Conservation (phyloP, 2,113 vertebrate genomes). For the Pseudorhombus dupliciocellatus region DNA sequence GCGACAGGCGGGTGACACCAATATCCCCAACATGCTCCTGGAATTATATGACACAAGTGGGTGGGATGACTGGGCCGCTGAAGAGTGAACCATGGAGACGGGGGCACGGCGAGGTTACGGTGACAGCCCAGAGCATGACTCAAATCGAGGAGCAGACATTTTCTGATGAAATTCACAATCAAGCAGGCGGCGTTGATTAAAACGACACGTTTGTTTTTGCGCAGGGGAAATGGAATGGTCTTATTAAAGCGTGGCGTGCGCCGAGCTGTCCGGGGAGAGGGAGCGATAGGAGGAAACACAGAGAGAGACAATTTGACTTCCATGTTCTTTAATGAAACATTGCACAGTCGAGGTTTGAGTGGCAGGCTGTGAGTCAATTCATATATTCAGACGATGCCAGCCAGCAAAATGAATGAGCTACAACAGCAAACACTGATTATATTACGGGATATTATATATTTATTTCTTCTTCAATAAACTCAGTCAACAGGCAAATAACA, state of each 20-base stretch:
- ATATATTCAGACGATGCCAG: constrained; percentile 25
- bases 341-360: constrained; percentile 34
- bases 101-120: constrained; percentile 56
- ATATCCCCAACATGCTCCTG: constrained; percentile 14
- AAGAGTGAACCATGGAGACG: constrained; percentile 31
- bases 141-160: constrained; percentile 37
- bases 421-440: constrained; percentile 3
- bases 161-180: constrained; percentile 35
- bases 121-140: constrained; percentile 40
- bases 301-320: constrained; percentile 43
- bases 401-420: constrained; percentile 8
- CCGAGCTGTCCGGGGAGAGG: constrained; percentile 38
- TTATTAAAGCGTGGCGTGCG: constrained; percentile 60
- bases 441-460: not conserved
- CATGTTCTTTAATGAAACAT: constrained; percentile 50
- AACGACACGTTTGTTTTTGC: constrained; percentile 51
- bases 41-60: constrained; percentile 31
- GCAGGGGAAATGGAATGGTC: constrained; percentile 60
- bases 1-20: constrained; percentile 29
- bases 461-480: constrained; percentile 18
- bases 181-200: constrained; percentile 59
- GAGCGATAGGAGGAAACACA: constrained; percentile 11
- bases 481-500: constrained; percentile 5
- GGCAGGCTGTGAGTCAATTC: constrained; percentile 42
- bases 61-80: constrained; percentile 16